A percentile compares a stretch with the other conserved stretches of the same genome.
phyloP scores from a whole-genome alignment of 30 jellyfish, hydroid and myxozoan genomes.

The Aurelia aurita region DNA sequence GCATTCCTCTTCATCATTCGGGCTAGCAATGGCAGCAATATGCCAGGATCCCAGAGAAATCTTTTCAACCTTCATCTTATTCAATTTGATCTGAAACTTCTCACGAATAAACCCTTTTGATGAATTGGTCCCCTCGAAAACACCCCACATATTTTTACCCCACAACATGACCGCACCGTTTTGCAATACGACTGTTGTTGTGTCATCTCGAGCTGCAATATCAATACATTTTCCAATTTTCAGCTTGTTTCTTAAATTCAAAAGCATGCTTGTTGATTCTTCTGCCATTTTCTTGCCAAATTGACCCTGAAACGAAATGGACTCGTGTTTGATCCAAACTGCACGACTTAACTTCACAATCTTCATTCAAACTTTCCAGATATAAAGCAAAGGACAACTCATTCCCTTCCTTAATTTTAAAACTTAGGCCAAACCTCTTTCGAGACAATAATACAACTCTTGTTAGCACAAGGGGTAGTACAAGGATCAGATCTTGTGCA shows the following conservation, averaged over 20 bases:
- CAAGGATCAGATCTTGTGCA: no score
- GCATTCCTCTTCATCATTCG: not conserved
- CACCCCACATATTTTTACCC: constrained; percentile 71
- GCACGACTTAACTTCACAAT: no score
- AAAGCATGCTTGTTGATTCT: constrained; percentile 2
- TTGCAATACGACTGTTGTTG: constrained; percentile 38
- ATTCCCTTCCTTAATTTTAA: no score
- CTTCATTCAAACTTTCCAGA: no score
- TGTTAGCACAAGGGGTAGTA: no score
- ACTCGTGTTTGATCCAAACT: no score
- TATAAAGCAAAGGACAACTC: no score
- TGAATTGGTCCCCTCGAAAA: constrained; percentile 30
- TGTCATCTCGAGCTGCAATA: constrained; percentile 53
- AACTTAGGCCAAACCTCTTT: no score
- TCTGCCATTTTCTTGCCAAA: constrained; percentile 7
- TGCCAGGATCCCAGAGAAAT: constrained; percentile 72
- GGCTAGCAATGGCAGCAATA: constrained; percentile 39
- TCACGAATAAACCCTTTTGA: constrained; percentile 25
- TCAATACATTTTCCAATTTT: constrained; percentile 8
- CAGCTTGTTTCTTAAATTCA: not conserved
- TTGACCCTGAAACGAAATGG: constrained; percentile 34
- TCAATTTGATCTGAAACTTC: constrained; percentile 1
- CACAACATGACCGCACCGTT: constrained; percentile 45
- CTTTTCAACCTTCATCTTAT: not conserved
- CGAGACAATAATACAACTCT: no score